Evolutionary conservation across 1,140 invertebrate species (phyloP).

Genomic region (Parasteatoda tepidariorum): DNA sequence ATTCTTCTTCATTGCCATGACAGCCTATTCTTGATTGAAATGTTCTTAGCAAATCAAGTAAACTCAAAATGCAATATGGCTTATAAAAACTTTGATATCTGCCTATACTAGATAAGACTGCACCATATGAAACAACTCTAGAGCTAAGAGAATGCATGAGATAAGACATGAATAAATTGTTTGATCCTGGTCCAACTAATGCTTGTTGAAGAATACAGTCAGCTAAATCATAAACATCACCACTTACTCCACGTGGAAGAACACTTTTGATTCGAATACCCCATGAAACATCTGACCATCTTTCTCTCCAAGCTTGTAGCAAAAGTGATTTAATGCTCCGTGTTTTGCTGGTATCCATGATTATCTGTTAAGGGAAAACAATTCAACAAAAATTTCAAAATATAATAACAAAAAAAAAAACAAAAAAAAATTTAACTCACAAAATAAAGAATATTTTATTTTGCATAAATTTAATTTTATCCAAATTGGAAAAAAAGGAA

Average conservation of each 20-base stretch:
- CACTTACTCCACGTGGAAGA: slow-evolving; percentile 76
- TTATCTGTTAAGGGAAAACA: too few species aligned
- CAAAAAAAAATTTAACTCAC: too few species aligned
- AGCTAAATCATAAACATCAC: slow-evolving; percentile 90
- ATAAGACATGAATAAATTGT: slow-evolving; percentile 89
- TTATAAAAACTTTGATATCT: slow-evolving; percentile 86
- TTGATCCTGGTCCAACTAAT: slow-evolving; percentile 89
- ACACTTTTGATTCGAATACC: slow-evolving; percentile 90
- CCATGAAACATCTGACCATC: slow-evolving; percentile 95
- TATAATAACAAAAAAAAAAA: too few species aligned
- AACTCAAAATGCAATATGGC: slow-evolving; percentile 85
- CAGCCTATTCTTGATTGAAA: slow-evolving; percentile 64
- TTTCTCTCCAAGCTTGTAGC: slow-evolving; percentile 89
- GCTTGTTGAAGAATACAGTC: slow-evolving; percentile 94
- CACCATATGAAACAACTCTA: slow-evolving; percentile 87
- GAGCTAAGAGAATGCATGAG: slow-evolving; percentile 90
- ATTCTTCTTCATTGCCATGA: slow-evolving; percentile 67
- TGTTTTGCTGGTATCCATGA: slow-evolving; percentile 78
- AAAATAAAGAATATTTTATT: too few species aligned
- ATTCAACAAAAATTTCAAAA: too few species aligned
- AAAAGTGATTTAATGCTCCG: slow-evolving; percentile 85
- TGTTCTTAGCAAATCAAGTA: slow-evolving; percentile 84
- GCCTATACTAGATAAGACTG: slow-evolving; percentile 85
- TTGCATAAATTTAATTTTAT: too few species aligned
- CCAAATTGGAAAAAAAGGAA: too few species aligned